Evolutionary conservation across 2,888 invertebrate species (phyloP).

Genomic region (Idaea biselata): DNA sequence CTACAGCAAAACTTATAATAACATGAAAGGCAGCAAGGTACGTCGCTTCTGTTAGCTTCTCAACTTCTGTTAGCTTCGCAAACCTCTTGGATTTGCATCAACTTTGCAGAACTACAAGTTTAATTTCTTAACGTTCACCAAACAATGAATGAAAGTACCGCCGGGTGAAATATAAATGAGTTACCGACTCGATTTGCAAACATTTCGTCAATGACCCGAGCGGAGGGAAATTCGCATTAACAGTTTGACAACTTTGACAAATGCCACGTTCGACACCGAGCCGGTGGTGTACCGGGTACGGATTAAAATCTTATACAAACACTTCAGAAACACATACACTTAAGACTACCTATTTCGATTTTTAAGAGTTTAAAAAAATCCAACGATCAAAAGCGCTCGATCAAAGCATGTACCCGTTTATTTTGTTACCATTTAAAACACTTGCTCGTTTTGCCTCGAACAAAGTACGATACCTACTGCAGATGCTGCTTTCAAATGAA

Average conservation of each 20-base stretch:
- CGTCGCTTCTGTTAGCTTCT: background rate
- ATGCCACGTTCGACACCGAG: slow-evolving; percentile 14
- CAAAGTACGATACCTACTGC: too few species aligned
- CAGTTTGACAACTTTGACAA: slow-evolving; percentile 28
- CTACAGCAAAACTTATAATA: background rate
- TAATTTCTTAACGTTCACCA: background rate
- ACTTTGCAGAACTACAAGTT: background rate
- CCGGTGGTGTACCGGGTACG: background rate
- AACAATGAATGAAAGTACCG: background rate
- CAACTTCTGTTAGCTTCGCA: background rate
- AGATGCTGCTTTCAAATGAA: background rate
- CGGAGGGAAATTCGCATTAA: slow-evolving; percentile 20
- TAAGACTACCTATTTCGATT: too few species aligned
- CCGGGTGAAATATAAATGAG: slow-evolving; percentile 32
- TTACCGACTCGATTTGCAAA: slow-evolving; percentile 27
- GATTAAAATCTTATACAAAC: too few species aligned
- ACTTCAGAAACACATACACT: too few species aligned
- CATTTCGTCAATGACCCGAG: slow-evolving; percentile 34
- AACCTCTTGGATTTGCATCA: slow-evolving; percentile 1
- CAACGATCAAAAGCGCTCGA: too few species aligned
- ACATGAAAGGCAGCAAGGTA: background rate
- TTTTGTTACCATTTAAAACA: too few species aligned
- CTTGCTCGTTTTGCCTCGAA: too few species aligned
- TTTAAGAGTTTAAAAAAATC: too few species aligned
- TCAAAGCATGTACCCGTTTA: too few species aligned